Evolutionary conservation across 2,888 invertebrate species (phyloP), one percentile per base, ranked within the genome.

Genomic region (Halictus ligatus): DNA sequence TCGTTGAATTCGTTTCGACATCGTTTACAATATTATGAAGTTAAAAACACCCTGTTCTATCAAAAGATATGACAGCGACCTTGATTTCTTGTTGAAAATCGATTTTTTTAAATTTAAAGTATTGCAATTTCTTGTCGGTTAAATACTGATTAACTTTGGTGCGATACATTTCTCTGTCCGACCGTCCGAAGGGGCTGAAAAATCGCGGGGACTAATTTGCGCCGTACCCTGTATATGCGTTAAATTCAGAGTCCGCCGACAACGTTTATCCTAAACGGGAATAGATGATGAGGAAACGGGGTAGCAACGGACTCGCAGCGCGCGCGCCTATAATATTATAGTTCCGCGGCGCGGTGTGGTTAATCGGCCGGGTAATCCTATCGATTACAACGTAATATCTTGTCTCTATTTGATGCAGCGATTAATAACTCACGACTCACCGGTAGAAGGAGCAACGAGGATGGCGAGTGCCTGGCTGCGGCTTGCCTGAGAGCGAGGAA

Each of bases 361-460:
- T 80, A 77, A 90, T 86, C 76, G 75, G 7, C 72, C 29, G 74
- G n/a, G 74, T 84, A 81, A 84, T 84, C 78, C 77, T 48, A 76
- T 80, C 73, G 75, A 77, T 81, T 80, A 83, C 69, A 78, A 75
- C 46, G 54, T 73, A 78, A 72, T 75, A 58, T 48, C 75, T 29
- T 64, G 79, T 76, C 76, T 69, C 67, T 67, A 69, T 60, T 73
- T 60, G 58, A n/a, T 71, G 80, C 50, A 76, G 78, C 73, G 35
- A 85, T 86, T 78, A 87, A 88, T 86, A 84, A 97, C 97, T 97
- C 94, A 18, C 50, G 7, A 50, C 50, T 50, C 10, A 97, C 97
- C 96, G 97, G 97, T 94, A 97, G 95, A 94, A 97, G 96, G 88
- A 97, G 96, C 90, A 97, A 96, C 88, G 96, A 96, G 75, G 96